Evolutionary conservation across 2,797 vertebrate genomes (phyloP), one percentile per base, ranked within the genome.

Genomic region (Hemitrygon akajei): DNA sequence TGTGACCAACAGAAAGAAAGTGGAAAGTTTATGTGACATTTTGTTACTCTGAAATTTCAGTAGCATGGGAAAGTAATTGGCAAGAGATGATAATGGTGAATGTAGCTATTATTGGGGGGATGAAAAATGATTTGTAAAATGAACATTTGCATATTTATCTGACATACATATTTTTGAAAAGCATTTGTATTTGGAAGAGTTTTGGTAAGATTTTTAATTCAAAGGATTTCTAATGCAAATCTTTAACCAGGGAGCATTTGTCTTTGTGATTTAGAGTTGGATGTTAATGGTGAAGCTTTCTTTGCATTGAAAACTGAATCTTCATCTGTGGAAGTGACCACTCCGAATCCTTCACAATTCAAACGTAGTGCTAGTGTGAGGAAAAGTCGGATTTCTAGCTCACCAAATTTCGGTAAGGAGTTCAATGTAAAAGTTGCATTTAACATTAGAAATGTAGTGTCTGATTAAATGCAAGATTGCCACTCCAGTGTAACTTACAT

Each of bases 291-390:
- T 94, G 97, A 95, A 95, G 77, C 95, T 10, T 12, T 95, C 80
- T 37, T 94, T 20, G 96, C 95, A 1, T 94, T 94, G 93, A 96
- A 94, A 95, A 93, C 94, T 10, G 95, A 96, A 7, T 94, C 93
- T 66, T 95, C 95, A 91, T 94, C 95, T 58, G 94, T 94, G 22
- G 97, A 97, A 18, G 97, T 96, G 0, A 94, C 95, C 56, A 94
- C 95, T 86, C 94, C 96, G 91, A 97, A 95, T 94, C 95, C 96
- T 87, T 94, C 96, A 34, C 95, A 96, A 1, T 93, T 97, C 7
- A 97, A 97, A 94, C 97, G 96, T 94, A 95, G 97, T 0, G 95
- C 96, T 0, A 98, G 96, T 95, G 96, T 98, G 94, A 98, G 95
- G 95, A 97, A 96, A 89, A 95, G 95, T 2, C 95, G 94, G 6